Evolutionary conservation across 2,113 vertebrate genomes (phyloP), one percentile per base, ranked within the genome.

Genomic region (Lasiurus borealis): DNA sequence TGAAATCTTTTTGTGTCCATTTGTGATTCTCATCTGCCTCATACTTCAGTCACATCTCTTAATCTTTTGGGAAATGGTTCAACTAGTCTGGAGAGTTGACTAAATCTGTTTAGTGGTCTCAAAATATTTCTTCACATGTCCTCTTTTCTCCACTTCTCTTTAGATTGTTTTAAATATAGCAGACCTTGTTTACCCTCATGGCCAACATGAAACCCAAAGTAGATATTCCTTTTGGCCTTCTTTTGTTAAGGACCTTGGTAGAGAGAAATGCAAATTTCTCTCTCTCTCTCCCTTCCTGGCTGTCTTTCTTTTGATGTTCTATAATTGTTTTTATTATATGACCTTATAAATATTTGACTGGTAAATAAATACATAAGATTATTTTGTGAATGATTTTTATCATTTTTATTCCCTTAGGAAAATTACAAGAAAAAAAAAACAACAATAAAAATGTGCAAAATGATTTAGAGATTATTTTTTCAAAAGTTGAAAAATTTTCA

Each of bases 361-460:
- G 44, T 54, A 93, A 97, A 95, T 54, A 82, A 95, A 98, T 94
- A 96, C 98, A 92, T 95, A 93, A 87, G 80, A 93, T 84, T 69
- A 90, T 77, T 98, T 54, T 84, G 87, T 81, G 88, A 96, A 94
- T 93, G 90, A 92, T 95, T 91, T 57, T 52, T 88, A 92, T 82
- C 25, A 23, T 77, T 87, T 97, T 80, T 59, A 84, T 97, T 71
- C 66, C 72, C 31, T 8, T 40, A 85, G 68, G 14, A n/a, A 89
- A 90, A 29, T 86, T 71, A 34, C 18, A 77, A 80, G 34, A 14
- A 3, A 29, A 6, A 84, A 10, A 36, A 59, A 59, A 3, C 54
- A 23, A 2, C n/a, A 27, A 46, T 10, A 91, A 85, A 88, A 18
- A 73, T 40, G 10, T 84, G 25, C 73, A 40, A 93, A 88, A 72